Evolutionary conservation across 2,888 invertebrate genomes (phyloP), one percentile per base, ranked within the genome.

Genomic region (Catocala fraxini): DNA sequence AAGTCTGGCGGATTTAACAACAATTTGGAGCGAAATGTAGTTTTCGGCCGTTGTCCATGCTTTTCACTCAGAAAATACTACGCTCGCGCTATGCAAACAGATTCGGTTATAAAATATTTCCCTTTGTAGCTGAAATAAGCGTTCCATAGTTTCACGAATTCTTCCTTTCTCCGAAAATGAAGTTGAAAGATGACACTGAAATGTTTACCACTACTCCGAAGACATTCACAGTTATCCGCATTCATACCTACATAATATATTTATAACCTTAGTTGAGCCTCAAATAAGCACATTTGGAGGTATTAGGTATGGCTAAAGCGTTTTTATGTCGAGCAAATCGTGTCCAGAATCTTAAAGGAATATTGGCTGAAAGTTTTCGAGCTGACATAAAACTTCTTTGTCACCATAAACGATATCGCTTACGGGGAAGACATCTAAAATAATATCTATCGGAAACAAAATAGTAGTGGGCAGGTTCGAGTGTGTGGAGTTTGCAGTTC

Each of bases 301-400:
- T 86, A 82, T 85, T 78, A 78, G 75, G 77, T 79, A 75, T 73
- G 77, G 77, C 69, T 78, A 74, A 80, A 77, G 73, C 80, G 78
- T 85, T 88, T 88, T 87, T 87, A 85, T 84, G 80, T 79, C 75
- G 73, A 84, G 71, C 74, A 74, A 79, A 73, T 79, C 89, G 89
- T 87, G 88, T 75, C 63, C 68, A 41, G 86, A 86, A 87, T 88
- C 79, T 75, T 73, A 81, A 84, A 72, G 63, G 69, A 66, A 75
- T 76, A 79, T 84, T 72, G 75, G 77, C 76, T 69, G 70, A 82
- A 84, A 86, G 80, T 86, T 87, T 82, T 73, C 55, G 71, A 79
- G 79, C 79, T 77, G 78, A 75, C 79, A 75, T 76, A 80, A 82
- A 82, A 77, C 75, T 79, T 79, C 76, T 75, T 75, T 68, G 66